These are phyloP conservation scores for Drosophila tsacasi DNA, from an alignment of 1,140 invertebrate genomes.

Conservation along the genomic window DNA sequence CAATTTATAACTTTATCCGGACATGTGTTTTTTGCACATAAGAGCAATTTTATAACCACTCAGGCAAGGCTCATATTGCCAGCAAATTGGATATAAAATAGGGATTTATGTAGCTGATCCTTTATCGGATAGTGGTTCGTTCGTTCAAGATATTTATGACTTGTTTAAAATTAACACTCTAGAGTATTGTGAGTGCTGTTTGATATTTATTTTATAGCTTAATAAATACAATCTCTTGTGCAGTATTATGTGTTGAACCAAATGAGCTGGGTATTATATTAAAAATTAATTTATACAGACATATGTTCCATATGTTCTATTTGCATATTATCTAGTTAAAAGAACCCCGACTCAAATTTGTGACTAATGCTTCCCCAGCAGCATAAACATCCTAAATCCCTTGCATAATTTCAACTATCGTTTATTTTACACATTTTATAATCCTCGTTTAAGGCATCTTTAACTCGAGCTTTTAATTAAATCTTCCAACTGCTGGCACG, in stretches of 20 bases:
- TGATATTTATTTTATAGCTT: conserved; percentile 6
- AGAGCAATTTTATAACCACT: conserved; percentile 9
- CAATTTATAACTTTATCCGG: conserved; percentile 10
- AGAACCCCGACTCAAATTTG: background rate
- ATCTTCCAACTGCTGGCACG: conserved; percentile 33
- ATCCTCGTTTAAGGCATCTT: conserved; percentile 29
- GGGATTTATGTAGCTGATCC: conserved; percentile 10
- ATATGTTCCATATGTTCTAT: no score
- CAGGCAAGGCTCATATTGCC: background rate
- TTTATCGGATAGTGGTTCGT: conserved; percentile 4
- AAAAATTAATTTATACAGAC: background rate
- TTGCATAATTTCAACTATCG: conserved; percentile 18
- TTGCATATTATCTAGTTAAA: background rate
- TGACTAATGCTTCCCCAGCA: background rate
- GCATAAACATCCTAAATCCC: conserved; percentile 25
- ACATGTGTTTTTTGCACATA: conserved; percentile 13
- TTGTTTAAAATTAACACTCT: conserved; percentile 1
- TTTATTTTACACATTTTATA: no score
- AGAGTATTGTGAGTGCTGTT: background rate
- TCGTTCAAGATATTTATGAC: conserved; percentile 11
- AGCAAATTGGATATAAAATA: conserved; percentile 14
- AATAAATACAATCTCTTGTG: background rate
- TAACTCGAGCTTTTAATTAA: conserved; percentile 52
- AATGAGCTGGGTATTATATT: background rate
- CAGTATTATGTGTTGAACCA: background rate